phyloP scores from a whole-genome alignment of 2,888 invertebrate genomes.

The Helicoverpa assulta region DNA sequence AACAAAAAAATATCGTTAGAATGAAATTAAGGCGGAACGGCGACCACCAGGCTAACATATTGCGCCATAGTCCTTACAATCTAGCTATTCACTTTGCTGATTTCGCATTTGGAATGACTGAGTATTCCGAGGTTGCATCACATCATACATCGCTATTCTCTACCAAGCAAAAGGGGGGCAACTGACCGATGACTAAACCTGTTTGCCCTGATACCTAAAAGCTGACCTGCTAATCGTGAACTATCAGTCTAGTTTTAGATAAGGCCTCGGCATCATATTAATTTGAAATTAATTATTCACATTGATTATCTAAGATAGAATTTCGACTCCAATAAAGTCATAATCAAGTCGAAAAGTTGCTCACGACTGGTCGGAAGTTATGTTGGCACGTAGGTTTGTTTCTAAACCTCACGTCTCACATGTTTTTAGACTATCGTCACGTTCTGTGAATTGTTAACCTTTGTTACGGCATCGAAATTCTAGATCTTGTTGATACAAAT shows the following conservation, averaged over 20 bases:
- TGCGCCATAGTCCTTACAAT: constrained; percentile 74
- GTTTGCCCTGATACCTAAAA: constrained; percentile 57
- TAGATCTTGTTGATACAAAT: constrained; percentile 65
- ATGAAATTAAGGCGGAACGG: constrained; percentile 19
- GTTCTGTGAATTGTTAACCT: constrained; percentile 75
- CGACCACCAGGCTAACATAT: constrained; percentile 29
- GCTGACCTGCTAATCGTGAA: constrained; percentile 52
- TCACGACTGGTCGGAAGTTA: constrained; percentile 39
- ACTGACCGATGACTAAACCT: constrained; percentile 62
- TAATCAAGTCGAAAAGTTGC: constrained; percentile 28
- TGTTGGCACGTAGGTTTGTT: constrained; percentile 65
- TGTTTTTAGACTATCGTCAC: constrained; percentile 74
- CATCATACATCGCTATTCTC: constrained; percentile 66
- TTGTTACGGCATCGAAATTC: constrained; percentile 65
- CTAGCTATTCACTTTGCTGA: constrained; percentile 67
- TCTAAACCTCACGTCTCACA: not conserved
- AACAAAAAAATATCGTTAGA: constrained; percentile 20
- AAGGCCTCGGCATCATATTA: not conserved
- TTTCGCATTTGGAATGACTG: constrained; percentile 79
- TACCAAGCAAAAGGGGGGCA: constrained; percentile 73
- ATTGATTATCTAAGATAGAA: not conserved
- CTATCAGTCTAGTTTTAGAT: not conserved
- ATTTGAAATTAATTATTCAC: not conserved
- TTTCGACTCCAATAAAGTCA: not conserved
- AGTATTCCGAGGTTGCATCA: constrained; percentile 78